These are phyloP conservation scores for Phocoena phocoena DNA, from an alignment of 2,113 vertebrate genomes.

Conservation along the genomic window DNA sequence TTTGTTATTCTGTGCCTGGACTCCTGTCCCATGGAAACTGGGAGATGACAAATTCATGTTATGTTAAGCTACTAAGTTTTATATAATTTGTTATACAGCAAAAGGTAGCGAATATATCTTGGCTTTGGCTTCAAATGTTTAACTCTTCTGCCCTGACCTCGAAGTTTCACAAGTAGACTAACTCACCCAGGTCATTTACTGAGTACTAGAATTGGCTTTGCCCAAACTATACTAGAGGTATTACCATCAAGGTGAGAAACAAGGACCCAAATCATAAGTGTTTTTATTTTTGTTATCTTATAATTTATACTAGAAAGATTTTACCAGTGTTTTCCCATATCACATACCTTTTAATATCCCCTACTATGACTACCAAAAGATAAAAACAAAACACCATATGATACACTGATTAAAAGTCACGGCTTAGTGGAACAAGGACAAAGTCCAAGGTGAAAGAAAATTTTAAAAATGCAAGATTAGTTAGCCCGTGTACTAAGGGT, in stretches of 20 bases:
- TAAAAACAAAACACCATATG: not conserved
- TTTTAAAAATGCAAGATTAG: not conserved
- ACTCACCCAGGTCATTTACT: not conserved
- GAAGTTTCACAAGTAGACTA: not conserved
- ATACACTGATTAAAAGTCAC: not conserved
- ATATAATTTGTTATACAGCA: not conserved
- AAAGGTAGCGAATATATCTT: not conserved
- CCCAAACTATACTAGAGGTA: not conserved
- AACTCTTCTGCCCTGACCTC: not conserved
- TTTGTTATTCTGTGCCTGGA: not conserved
- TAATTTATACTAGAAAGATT: not conserved
- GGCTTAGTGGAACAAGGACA: not conserved
- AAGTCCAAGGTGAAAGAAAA: conserved; percentile 49
- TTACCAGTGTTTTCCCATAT: not conserved
- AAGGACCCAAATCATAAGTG: not conserved
- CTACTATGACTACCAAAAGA: not conserved
- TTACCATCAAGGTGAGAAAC: not conserved
- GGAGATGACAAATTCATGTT: not conserved
- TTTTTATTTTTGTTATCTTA: conserved; percentile 8
- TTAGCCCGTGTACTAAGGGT: not conserved
- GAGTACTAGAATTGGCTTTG: not conserved
- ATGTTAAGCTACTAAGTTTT: not conserved
- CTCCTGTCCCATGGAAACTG: not conserved
- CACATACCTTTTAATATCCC: not conserved
- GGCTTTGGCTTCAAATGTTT: not conserved